Conservation (phyloP, 2,888 invertebrate species). For the Gastracanthus pulcherrimus region DNA sequence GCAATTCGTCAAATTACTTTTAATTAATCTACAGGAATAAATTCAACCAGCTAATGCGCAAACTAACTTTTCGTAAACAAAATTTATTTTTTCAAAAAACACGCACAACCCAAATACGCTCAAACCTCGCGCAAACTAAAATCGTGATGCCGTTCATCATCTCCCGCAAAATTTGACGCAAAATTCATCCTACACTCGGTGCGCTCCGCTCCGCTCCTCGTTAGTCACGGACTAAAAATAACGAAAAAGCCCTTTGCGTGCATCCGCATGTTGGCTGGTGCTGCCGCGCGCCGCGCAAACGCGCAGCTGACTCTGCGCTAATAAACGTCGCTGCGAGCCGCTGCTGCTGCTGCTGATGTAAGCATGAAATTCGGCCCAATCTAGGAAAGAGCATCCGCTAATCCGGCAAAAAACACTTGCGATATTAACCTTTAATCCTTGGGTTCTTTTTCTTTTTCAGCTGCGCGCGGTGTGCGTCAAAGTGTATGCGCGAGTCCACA, state of each 20-base stretch:
- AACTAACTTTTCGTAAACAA: no score
- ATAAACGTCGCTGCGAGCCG: conserved; percentile 6
- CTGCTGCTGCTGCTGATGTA: conserved; percentile 43
- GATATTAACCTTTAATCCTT: conserved; percentile 44
- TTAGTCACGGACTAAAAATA: conserved; percentile 36
- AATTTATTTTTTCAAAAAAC: neutral
- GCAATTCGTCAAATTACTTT: no score
- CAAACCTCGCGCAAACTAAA: neutral
- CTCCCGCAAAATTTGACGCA: neutral
- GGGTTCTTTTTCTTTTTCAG: neutral
- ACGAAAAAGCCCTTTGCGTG: conserved; percentile 25
- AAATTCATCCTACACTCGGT: neutral
- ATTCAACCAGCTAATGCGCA: no score
- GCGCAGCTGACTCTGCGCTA: conserved; percentile 43
- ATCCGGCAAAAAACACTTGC: conserved; percentile 54
- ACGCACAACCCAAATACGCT: neutral
- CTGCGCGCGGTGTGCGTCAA: conserved; percentile 8
- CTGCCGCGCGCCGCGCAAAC: neutral
- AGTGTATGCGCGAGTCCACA: no score
- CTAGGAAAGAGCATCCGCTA: conserved; percentile 53
- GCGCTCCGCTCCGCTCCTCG: neutral
- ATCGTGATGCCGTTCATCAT: neutral
- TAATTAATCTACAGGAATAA: no score
- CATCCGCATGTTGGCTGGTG: neutral
- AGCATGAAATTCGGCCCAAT: conserved; percentile 50